These are phyloP conservation scores for Drosophila jambulina DNA, from an alignment of 1,140 invertebrate genomes.

Conservation along the genomic window DNA sequence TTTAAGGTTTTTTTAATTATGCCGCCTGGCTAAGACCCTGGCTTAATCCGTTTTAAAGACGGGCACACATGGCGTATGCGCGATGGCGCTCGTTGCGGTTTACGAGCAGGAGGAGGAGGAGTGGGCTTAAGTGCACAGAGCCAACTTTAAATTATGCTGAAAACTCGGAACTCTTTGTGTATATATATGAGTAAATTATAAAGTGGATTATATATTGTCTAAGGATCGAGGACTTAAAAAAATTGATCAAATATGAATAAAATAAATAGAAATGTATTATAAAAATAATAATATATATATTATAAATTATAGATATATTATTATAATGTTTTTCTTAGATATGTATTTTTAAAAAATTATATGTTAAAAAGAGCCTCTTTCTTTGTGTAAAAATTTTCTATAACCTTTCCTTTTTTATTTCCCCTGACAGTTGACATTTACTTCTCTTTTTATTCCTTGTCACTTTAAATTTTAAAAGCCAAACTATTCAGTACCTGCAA, in stretches of 20 bases:
- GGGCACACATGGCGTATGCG: slow-evolving; percentile 31
- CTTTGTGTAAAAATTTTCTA: too few relatives aligned
- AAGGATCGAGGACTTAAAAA: too few relatives aligned
- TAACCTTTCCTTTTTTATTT: not conserved
- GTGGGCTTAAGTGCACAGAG: not conserved
- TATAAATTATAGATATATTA: too few relatives aligned
- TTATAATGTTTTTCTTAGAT: too few relatives aligned
- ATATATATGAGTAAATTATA: not conserved
- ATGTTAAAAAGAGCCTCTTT: too few relatives aligned
- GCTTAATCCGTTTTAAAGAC: slow-evolving; percentile 41
- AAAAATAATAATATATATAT: too few relatives aligned
- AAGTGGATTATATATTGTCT: not conserved
- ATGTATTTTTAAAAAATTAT: too few relatives aligned
- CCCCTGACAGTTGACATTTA: not conserved
- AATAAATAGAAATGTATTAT: too few relatives aligned
- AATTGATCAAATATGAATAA: too few relatives aligned
- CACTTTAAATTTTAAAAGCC: not conserved
- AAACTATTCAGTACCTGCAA: slow-evolving; percentile 3
- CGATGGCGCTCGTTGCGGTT: slow-evolving; percentile 10
- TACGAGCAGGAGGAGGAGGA: not conserved
- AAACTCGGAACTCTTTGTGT: not conserved
- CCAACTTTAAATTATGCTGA: not conserved
- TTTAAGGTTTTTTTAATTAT: slow-evolving; percentile 57
- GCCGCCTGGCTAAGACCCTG: slow-evolving; percentile 18
- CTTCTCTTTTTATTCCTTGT: not conserved